Evolutionary conservation across 2,113 vertebrate species (phyloP), one percentile per base, ranked within the genome.

Genomic region (Sciurus niger): DNA sequence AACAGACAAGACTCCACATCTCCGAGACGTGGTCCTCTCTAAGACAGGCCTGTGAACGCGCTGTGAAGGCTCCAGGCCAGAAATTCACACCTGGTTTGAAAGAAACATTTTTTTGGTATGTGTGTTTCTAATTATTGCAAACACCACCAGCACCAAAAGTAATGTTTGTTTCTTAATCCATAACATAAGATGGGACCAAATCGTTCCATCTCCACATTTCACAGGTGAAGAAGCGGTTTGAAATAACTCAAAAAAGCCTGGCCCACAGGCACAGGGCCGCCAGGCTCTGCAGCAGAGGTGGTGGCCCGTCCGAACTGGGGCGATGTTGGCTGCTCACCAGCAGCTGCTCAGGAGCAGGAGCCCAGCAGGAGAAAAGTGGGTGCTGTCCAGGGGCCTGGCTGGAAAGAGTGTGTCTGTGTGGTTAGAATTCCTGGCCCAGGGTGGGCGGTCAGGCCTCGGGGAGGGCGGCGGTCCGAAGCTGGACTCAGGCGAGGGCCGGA

Each of bases 21-120:
- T 88, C 58, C 87, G 40, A 40, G 40, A 95, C 88, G 40, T 40
- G 97, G 94, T 96, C 93, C 96, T 76, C 84, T 90, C 13, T 55
- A 84, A 98, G 97, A 97, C 94, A 96, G 91, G 6, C 16, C 95
- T 97, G 73, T 84, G 68, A 98, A 73, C 88, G 84, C 4, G 96
- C 34, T 82, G 90, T 13, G 18, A 78, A 53, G 84, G 53, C 34
- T 93, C 25, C 17, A 58, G 53, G 43, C 89, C 13, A 28, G 91
- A 92, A 70, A 68, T 34, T 88, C n/a, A 94, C 68, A 32, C 84
- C n/a, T 58, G 22, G 87, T 68, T 84, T 58, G 28, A 96, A 87
- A 79, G 77, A 53, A 93, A 43, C 1, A 8, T 77, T 73, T 92
- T n/a, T 43, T 34, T 55, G 51, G 8, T 63, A 85, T 32, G 22